Conservation (phyloP, 2,113 vertebrate genomes). For the Motacilla alba region DNA sequence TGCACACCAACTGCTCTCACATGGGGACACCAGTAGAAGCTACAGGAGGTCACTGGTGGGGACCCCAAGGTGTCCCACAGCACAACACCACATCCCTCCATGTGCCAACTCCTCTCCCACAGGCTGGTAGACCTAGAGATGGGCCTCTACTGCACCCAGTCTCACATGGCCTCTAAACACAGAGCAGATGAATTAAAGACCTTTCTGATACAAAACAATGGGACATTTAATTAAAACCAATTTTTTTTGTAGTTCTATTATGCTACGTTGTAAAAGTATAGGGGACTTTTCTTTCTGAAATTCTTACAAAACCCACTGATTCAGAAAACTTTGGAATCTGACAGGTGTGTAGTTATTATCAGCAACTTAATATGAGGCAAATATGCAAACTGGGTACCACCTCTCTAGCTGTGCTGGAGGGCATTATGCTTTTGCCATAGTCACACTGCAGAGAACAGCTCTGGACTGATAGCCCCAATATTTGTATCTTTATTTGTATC, state of each 20-base stretch:
- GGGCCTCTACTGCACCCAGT: background rate
- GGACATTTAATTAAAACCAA: background rate
- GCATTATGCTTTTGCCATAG: background rate
- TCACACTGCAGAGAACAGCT: background rate
- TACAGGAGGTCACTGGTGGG: background rate
- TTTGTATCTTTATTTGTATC: background rate
- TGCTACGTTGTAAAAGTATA: constrained; percentile 49
- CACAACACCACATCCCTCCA: background rate
- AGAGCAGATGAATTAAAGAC: background rate
- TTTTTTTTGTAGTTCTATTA: constrained; percentile 4
- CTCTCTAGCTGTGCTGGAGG: background rate
- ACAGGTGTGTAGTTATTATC: background rate
- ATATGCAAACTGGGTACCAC: background rate
- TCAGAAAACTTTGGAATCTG: background rate
- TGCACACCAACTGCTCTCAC: accelerated
- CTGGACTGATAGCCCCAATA: background rate
- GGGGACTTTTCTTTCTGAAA: background rate
- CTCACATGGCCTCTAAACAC: accelerated
- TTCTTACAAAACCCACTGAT: constrained; percentile 6
- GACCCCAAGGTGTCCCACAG: background rate
- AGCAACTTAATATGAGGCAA: background rate
- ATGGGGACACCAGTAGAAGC: background rate
- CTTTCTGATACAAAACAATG: background rate
- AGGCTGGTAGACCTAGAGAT: background rate
- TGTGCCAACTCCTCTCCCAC: accelerated